phyloP scores from a whole-genome alignment of 2,113 vertebrate species.

The Symphodus melops region DNA sequence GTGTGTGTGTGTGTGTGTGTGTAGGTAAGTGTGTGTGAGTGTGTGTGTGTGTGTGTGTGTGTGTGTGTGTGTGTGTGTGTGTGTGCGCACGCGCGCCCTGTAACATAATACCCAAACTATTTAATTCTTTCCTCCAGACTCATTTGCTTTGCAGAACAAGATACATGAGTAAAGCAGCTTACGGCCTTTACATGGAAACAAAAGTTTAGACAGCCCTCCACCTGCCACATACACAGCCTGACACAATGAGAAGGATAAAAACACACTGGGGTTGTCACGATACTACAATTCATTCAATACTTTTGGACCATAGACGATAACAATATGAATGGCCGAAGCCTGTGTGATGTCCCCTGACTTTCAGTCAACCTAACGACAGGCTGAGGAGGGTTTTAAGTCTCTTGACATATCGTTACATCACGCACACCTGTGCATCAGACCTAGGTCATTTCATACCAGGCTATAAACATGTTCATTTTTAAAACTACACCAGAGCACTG shows the following conservation, averaged over 20 bases:
- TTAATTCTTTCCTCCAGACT: slow-evolving; percentile 11
- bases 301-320: too few species aligned
- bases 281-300: too few species aligned
- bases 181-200: slow-evolving; percentile 51
- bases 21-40: not conserved
- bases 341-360: too few species aligned
- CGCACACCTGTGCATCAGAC: too few species aligned
- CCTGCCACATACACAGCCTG: slow-evolving; percentile 38
- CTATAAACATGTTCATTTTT: too few species aligned
- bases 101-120: slow-evolving; percentile 11
- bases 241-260: not conserved
- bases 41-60: not conserved
- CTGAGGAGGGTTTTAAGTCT: too few species aligned
- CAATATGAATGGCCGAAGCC: too few species aligned
- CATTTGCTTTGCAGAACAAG: slow-evolving; percentile 34
- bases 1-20: not conserved
- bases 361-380: too few species aligned
- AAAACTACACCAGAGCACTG: too few species aligned
- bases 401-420: too few species aligned
- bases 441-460: too few species aligned
- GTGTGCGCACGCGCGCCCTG: not conserved
- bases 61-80: not conserved
- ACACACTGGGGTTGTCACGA: too few species aligned
- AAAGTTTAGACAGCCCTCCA: slow-evolving; percentile 50
- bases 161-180: slow-evolving; percentile 65